These are phyloP conservation scores for Xanthorhoe designata DNA, from an alignment of 2,888 invertebrate species.

Conservation along the genomic window DNA sequence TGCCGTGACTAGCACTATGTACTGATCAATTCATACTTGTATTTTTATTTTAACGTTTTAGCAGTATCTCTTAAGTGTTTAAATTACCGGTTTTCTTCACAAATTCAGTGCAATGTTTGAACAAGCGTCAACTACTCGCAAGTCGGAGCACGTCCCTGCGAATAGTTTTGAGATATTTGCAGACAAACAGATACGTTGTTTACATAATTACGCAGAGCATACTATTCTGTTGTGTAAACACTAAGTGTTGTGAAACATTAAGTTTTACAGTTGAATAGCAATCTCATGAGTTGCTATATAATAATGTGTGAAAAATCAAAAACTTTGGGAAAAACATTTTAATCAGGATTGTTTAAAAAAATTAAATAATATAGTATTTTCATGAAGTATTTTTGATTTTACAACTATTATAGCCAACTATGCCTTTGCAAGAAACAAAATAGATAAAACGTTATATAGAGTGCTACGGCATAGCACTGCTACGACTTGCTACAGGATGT, in stretches of 20 bases:
- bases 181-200: slow-evolving; percentile 43
- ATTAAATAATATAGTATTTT: no score
- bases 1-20: no score
- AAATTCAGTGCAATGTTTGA: slow-evolving; percentile 15
- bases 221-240: slow-evolving; percentile 25
- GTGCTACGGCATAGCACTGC: no score
- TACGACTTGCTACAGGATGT: no score
- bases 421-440: no score
- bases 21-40: no score
- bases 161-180: slow-evolving; percentile 40
- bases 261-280: neutral
- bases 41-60: no score
- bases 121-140: slow-evolving; percentile 27
- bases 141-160: slow-evolving; percentile 25
- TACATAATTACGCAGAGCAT: slow-evolving; percentile 47
- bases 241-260: slow-evolving; percentile 15
- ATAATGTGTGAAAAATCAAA: neutral
- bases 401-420: no score
- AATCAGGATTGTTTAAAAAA: no score
- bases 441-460: no score
- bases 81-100: slow-evolving; percentile 9
- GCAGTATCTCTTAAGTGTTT: neutral
- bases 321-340: no score
- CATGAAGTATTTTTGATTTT: no score
- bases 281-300: neutral